A percentile compares a stretch with the other conserved stretches of the same genome.
phyloP scores from a whole-genome alignment of 2,113 vertebrate species.

The Ceyx cyanopectus region DNA sequence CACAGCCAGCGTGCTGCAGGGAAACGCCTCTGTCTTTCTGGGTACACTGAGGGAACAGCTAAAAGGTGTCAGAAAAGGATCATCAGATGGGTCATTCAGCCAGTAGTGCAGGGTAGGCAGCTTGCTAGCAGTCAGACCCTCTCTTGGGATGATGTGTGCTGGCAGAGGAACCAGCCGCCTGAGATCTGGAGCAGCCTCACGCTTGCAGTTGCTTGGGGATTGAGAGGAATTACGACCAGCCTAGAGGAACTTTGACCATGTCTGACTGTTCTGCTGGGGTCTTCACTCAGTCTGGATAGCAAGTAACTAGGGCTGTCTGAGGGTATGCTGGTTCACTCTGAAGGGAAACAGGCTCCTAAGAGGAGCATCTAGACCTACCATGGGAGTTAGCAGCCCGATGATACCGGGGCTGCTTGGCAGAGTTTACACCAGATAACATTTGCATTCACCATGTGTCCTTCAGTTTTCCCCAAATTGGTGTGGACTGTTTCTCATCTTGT shows the following conservation, averaged over 20 bases:
- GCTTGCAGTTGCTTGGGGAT: not conserved
- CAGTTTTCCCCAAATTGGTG: not conserved
- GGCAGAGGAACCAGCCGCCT: not conserved
- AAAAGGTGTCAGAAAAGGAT: accelerated
- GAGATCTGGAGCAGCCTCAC: not conserved
- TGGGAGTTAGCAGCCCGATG: not conserved
- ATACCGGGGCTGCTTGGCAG: accelerated
- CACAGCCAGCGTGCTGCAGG: not conserved
- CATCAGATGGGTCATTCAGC: not conserved
- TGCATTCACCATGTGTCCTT: accelerated
- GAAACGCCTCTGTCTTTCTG: not conserved
- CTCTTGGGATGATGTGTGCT: accelerated
- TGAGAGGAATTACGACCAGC: not conserved
- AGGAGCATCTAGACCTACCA: not conserved
- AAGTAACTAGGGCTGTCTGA: not conserved
- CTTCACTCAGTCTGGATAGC: not conserved
- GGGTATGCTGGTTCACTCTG: not conserved
- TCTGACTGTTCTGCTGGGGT: not conserved
- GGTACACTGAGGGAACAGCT: accelerated
- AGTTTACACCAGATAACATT: not conserved
- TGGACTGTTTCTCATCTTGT: not conserved
- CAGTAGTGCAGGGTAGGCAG: not conserved
- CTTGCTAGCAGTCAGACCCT: not conserved
- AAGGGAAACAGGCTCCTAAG: not conserved
- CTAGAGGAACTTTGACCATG: accelerated